A percentile compares a stretch with the other conserved stretches of the same genome.
phyloP scores from a whole-genome alignment of 2,113 vertebrate genomes.

The Microtus oregoni region DNA sequence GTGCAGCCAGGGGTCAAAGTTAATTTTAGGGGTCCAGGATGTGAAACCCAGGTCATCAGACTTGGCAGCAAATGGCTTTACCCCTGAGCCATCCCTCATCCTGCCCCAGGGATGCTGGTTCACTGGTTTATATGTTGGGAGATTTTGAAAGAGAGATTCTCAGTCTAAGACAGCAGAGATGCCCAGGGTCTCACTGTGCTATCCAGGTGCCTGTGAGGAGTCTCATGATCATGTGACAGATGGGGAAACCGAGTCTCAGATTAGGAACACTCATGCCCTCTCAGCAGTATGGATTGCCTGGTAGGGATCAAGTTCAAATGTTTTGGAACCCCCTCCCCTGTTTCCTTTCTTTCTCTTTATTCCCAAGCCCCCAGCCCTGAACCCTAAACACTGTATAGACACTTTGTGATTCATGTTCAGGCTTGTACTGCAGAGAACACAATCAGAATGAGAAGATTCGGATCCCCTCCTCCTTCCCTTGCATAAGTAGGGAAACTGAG shows the following conservation, averaged over 20 bases:
- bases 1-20: neutral
- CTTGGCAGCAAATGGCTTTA: neutral
- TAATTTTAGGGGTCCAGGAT: neutral
- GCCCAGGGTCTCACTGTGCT: neutral
- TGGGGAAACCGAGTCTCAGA: slow-evolving; percentile 2
- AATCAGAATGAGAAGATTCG: too few species aligned
- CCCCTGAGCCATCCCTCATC: neutral
- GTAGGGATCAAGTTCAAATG: neutral
- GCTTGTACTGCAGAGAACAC: too few species aligned
- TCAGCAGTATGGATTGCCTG: too few species aligned
- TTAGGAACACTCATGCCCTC: neutral
- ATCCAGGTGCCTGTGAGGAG: rapidly evolving
- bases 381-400: neutral
- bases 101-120: neutral
- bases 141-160: neutral
- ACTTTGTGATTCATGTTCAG: neutral
- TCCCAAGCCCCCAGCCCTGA: neutral
- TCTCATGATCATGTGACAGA: neutral
- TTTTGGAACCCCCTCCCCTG: neutral
- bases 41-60: neutral
- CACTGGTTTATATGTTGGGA: neutral
- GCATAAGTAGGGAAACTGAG: neutral
- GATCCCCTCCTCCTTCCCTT: neutral
- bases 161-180: neutral
- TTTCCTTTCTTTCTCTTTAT: neutral